These are phyloP conservation scores for Boulengeromyrus knoepffleri DNA, from an alignment of 2,113 vertebrate species.

Conservation along the genomic window DNA sequence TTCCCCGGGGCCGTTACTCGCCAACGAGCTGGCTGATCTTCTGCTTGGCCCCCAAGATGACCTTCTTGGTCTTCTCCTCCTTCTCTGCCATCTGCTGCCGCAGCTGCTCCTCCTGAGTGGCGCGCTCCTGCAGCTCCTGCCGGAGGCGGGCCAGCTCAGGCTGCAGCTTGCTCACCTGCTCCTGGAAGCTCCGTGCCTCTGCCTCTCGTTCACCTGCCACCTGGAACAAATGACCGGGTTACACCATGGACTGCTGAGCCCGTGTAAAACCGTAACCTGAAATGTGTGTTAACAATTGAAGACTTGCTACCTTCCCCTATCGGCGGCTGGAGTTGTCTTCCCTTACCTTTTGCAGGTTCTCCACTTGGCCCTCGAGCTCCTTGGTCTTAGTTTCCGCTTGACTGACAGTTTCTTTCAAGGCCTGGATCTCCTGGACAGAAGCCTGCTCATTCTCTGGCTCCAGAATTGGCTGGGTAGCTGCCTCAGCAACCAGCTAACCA, in stretches of 20 bases:
- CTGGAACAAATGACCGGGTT: slow-evolving; percentile 50
- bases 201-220: slow-evolving; percentile 73
- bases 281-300: not conserved
- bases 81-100: slow-evolving; percentile 85
- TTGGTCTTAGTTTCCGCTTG: slow-evolving; percentile 74
- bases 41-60: slow-evolving; percentile 79
- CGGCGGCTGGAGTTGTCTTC: no score
- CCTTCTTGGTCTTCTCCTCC: slow-evolving; percentile 90
- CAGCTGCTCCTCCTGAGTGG: slow-evolving; percentile 74
- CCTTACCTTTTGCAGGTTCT: slow-evolving; percentile 77
- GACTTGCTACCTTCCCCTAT: no score
- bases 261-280: not conserved
- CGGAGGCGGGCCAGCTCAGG: slow-evolving; percentile 71
- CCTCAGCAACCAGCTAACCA: slow-evolving; percentile 68
- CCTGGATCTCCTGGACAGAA: slow-evolving; percentile 80
- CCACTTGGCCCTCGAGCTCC: slow-evolving; percentile 74
- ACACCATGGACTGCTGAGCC: not conserved
- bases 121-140: slow-evolving; percentile 84
- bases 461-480: slow-evolving; percentile 64
- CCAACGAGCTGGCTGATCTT: slow-evolving; percentile 80
- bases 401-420: slow-evolving; percentile 68
- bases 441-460: slow-evolving; percentile 76
- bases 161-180: slow-evolving; percentile 73
- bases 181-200: slow-evolving; percentile 72
- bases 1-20: slow-evolving; percentile 35